These are phyloP conservation scores for Polydrusus cervinus DNA, from an alignment of 2,888 invertebrate species.

Conservation along the genomic window DNA sequence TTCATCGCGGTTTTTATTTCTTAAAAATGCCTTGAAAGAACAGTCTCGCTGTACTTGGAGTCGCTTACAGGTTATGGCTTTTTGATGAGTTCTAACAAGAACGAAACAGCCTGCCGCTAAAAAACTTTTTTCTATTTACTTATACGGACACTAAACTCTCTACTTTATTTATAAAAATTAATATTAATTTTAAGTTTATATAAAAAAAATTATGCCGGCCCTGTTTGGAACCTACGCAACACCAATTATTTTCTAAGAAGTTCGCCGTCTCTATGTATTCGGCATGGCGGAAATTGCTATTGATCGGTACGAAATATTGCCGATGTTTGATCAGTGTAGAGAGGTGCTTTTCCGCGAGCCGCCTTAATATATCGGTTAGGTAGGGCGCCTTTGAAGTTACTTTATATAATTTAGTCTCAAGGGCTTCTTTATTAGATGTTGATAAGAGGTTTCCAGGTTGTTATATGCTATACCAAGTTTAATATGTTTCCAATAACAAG, in stretches of 20 bases:
- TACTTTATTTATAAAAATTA: too few species aligned
- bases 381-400: constrained; percentile 40
- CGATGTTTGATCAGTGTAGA: constrained; percentile 41
- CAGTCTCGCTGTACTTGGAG: too few species aligned
- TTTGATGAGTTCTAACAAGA: too few species aligned
- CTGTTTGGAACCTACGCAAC: constrained; percentile 8
- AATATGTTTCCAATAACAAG: constrained; percentile 29
- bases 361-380: constrained; percentile 41
- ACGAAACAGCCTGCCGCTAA: too few species aligned
- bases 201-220: neutral
- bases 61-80: too few species aligned
- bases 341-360: constrained; percentile 41
- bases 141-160: too few species aligned
- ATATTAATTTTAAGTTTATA: too few species aligned
- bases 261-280: constrained; percentile 37
- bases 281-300: constrained; percentile 37
- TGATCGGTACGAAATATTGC: constrained; percentile 38
- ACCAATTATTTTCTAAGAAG: constrained; percentile 34
- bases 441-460: constrained; percentile 40
- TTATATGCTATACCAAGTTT: constrained; percentile 29
- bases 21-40: too few species aligned
- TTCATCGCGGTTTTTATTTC: too few species aligned
- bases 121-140: too few species aligned
- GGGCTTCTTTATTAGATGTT: constrained; percentile 42
- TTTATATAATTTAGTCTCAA: constrained; percentile 38